Evolutionary conservation across 2,113 vertebrate species (phyloP), one percentile per base, ranked within the genome.

Genomic region (Deroptyus accipitrinus): DNA sequence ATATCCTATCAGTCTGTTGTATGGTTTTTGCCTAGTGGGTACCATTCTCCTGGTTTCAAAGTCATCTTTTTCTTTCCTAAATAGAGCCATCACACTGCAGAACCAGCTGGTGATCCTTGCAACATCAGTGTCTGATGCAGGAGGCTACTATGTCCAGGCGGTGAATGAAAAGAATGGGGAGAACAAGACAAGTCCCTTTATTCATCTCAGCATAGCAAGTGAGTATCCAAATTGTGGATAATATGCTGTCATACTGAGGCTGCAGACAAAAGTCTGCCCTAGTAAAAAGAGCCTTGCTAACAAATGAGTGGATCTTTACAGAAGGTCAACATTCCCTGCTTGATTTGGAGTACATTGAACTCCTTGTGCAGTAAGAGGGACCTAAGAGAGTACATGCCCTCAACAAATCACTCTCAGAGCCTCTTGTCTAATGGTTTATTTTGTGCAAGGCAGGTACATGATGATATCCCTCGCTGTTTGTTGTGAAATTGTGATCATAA

Each of bases 131-230:
- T 25, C 62, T 0, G 99, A 99, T 3, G 94, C 98, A 0, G 99
- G 99, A 42, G 95, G 98, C 17, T 99, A 99, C 97, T 98, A 99
- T 0, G 98, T 96, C 12, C 99, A 99, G 94, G 99, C 98, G 0
- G 98, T 99, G 78, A 99, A 99, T 4, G 99, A 99, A 91, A 97
- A 97, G 95, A 99, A 98, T 0, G 99, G 99, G 6, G 99, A 99
- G 97, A 99, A 98, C 90, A 98, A 97, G 97, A 99, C 98, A 5
- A 99, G 99, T 72, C 98, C 98, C 0, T 97, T 98, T 30, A 81
- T 98, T 75, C 98, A 98, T 76, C 97, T 99, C 96, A 98, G 96
- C 22, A 13, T 99, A 51, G 92, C 98, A 76, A 91, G 99, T 99
- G 97, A 98, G 97, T 98, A 88, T 2, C 22, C 17, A 41, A 33